Evolutionary conservation across 2,113 vertebrate species (phyloP).

Genomic region (Alethe diademata): DNA sequence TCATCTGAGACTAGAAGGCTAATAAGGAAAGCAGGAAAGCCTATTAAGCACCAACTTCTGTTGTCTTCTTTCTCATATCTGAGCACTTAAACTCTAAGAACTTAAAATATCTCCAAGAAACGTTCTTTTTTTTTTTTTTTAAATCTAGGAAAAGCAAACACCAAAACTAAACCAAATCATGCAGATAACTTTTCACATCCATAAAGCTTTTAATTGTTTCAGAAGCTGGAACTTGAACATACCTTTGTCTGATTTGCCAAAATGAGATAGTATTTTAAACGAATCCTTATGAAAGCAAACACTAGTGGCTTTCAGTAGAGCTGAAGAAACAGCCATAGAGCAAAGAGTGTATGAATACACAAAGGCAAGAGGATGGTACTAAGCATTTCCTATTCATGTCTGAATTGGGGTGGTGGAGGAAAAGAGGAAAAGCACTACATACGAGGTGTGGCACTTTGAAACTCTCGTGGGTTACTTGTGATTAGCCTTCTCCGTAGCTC

Average conservation of each 20-base stretch:
- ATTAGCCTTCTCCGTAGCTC: conserved; percentile 88
- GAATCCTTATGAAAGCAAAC: not conserved
- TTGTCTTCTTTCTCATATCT: not conserved
- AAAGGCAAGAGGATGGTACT: not conserved
- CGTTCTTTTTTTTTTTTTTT: not conserved
- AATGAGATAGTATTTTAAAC: not conserved
- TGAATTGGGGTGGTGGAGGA: not conserved
- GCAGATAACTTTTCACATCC: not conserved
- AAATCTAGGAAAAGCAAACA: not conserved
- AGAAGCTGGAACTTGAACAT: not conserved
- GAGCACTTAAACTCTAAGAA: not conserved
- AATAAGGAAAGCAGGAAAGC: conserved; percentile 26
- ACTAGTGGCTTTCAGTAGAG: not conserved
- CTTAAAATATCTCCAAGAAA: not conserved
- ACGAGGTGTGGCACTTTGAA: conserved; percentile 89
- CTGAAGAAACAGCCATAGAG: not conserved
- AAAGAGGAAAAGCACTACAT: conserved; percentile 57
- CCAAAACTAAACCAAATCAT: not conserved
- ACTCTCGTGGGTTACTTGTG: conserved; percentile 79
- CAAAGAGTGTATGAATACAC: not conserved
- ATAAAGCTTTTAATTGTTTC: not conserved
- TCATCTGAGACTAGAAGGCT: not conserved
- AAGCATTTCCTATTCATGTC: not conserved
- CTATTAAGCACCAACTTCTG: not conserved
- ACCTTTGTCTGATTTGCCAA: not conserved